Evolutionary conservation across 2,113 vertebrate genomes (phyloP).

Genomic region (Dendrocopos noguchii): DNA sequence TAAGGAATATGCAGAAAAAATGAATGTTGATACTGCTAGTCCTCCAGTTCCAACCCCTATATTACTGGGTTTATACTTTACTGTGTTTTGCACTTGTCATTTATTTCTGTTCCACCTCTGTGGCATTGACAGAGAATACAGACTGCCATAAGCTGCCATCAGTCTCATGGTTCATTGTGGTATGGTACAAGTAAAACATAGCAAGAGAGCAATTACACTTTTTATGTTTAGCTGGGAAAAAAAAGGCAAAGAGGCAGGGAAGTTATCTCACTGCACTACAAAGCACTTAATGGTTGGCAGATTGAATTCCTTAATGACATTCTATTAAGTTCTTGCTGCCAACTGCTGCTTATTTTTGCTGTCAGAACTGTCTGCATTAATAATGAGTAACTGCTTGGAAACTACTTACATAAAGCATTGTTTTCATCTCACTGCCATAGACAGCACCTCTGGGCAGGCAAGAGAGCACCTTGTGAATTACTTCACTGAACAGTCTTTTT

Average conservation of each 20-base stretch:
- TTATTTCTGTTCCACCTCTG: neutral
- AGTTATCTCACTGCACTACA: neutral
- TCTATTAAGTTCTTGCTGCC: slow-evolving; percentile 38
- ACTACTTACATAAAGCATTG: neutral
- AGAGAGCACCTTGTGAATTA: neutral
- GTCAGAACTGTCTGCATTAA: slow-evolving; percentile 50
- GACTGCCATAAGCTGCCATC: neutral
- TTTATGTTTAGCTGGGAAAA: slow-evolving; percentile 1
- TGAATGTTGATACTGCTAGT: neutral
- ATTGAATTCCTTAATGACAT: slow-evolving; percentile 4
- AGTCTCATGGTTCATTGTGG: neutral
- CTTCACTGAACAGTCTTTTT: neutral
- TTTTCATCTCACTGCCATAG: neutral
- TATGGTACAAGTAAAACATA: neutral
- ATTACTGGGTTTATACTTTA: neutral
- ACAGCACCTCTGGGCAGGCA: neutral
- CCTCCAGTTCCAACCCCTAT: neutral
- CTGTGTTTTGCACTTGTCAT: neutral
- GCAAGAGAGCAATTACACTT: slow-evolving; percentile 2
- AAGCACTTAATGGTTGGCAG: neutral
- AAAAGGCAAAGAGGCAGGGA: neutral
- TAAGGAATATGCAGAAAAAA: neutral
- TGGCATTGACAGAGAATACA: neutral
- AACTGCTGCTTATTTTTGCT: slow-evolving; percentile 51
- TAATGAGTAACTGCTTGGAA: slow-evolving; percentile 42